Percentiles rank a stretch among this genome's conserved stretches.
Evolutionary conservation across 2,888 invertebrate species (phyloP).

Genomic region (Platerodrilus igneus): DNA sequence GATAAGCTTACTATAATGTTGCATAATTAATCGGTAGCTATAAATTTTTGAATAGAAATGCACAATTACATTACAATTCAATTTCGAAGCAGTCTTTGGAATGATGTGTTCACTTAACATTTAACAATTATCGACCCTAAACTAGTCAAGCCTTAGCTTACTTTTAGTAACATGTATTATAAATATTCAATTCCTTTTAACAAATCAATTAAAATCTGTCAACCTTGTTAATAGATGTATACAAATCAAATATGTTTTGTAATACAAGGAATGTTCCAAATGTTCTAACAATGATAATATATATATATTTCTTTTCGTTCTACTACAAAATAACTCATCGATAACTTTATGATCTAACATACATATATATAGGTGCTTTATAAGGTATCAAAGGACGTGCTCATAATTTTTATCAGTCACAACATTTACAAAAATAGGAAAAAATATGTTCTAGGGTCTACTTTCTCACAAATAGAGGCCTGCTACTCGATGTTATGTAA

Average conservation of each 20-base stretch:
- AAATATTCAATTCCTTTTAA: constrained; percentile 24
- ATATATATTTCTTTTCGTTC: neutral
- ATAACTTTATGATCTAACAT: constrained; percentile 11
- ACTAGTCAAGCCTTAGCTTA: constrained; percentile 16
- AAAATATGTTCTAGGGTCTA: constrained; percentile 26
- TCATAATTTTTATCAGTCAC: constrained; percentile 33
- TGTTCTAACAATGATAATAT: neutral
- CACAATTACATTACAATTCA: constrained; percentile 30
- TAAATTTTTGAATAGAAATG: constrained; percentile 11
- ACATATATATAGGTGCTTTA: constrained; percentile 32
- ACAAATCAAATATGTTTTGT: constrained; percentile 11
- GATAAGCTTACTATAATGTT: too few species aligned
- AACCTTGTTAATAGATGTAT: constrained; percentile 14
- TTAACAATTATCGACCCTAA: constrained; percentile 21
- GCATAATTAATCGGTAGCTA: too few species aligned
- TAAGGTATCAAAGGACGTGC: constrained; percentile 37
- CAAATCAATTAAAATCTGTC: constrained; percentile 15
- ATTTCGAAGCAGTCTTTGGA: constrained; percentile 38
- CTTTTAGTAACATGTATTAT: constrained; percentile 20
- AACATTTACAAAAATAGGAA: constrained; percentile 40
- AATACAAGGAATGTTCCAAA: constrained; percentile 1
- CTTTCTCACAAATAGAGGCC: constrained; percentile 49
- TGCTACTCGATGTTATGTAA: constrained; percentile 47
- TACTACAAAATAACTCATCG: constrained; percentile 3
- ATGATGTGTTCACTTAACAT: constrained; percentile 31